Evolutionary conservation across 2,113 vertebrate species (phyloP).

Genomic region (Oriolus oriolus): DNA sequence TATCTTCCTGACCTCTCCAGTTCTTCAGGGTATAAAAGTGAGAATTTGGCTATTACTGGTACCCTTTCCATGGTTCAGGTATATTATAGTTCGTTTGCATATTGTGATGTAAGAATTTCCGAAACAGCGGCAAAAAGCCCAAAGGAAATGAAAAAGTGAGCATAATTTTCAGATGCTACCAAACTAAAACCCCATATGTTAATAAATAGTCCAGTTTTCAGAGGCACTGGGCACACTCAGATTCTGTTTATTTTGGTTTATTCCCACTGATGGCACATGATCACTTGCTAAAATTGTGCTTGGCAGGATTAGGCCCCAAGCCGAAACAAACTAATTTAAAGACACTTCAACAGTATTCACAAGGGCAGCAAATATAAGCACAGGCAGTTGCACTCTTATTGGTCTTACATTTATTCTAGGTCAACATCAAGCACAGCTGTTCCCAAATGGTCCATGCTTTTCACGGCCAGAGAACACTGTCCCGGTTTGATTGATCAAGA

Average conservation of each 20-base stretch:
- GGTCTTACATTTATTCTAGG: slow-evolving; percentile 6
- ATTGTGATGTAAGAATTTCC: neutral
- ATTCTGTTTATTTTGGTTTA: slow-evolving; percentile 2
- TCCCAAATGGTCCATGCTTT: neutral
- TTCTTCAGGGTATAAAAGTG: neutral
- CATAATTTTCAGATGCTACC: neutral
- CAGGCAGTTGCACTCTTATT: neutral
- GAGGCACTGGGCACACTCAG: neutral
- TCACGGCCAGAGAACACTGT: neutral
- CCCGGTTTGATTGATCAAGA: neutral
- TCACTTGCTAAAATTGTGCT: slow-evolving; percentile 8
- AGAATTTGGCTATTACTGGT: neutral
- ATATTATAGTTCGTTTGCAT: neutral
- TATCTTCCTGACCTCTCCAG: neutral
- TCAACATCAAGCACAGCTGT: neutral
- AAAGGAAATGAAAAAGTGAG: neutral
- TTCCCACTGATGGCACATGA: neutral
- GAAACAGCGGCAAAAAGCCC: neutral
- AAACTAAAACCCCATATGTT: neutral
- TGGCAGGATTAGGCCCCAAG: neutral
- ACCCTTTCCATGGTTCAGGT: neutral
- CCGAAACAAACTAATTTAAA: slow-evolving; percentile 13
- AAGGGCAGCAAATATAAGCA: slow-evolving; percentile 8
- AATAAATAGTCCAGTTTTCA: neutral
- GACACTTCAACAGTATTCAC: neutral